These are phyloP conservation scores for Hymenochirus boettgeri DNA, from an alignment of 2,113 vertebrate species.

Conservation along the genomic window DNA sequence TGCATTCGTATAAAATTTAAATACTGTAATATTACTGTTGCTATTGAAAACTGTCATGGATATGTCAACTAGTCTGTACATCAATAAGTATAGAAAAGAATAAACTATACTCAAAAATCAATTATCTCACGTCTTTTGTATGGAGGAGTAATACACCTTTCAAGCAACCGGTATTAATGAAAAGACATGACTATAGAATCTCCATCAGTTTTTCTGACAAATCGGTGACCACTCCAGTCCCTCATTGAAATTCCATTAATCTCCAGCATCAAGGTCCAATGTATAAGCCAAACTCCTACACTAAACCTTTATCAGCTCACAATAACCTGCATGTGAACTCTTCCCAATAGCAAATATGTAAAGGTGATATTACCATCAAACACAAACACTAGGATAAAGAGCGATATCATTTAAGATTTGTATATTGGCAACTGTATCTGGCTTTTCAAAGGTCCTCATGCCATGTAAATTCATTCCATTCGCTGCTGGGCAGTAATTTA, in stretches of 20 bases:
- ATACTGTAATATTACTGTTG: constrained; percentile 2
- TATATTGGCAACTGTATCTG: constrained; percentile 41
- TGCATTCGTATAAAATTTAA: constrained; percentile 8
- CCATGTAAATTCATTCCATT: constrained; percentile 62
- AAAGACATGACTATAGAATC: constrained; percentile 74
- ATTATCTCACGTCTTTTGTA: constrained; percentile 73
- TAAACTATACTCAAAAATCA: constrained; percentile 65
- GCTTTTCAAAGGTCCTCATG: constrained; percentile 59
- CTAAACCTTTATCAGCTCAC: constrained; percentile 77
- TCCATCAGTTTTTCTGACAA: constrained; percentile 79
- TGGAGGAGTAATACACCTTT: constrained; percentile 70
- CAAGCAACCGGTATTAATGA: constrained; percentile 76
- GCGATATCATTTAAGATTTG: constrained; percentile 49
- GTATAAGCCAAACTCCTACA: constrained; percentile 75
- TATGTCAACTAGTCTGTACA: constrained; percentile 61
- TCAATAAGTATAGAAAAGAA: constrained; percentile 63
- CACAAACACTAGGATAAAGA: constrained; percentile 51
- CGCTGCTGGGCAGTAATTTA: constrained; percentile 67
- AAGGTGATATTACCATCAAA: constrained; percentile 76
- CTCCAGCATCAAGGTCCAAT: constrained; percentile 69
- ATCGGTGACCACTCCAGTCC: constrained; percentile 69
- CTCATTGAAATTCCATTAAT: constrained; percentile 83
- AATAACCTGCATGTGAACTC: constrained; percentile 82
- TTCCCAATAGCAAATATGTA: constrained; percentile 73
- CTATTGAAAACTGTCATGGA: constrained; percentile 56